Percentiles rank a stretch among this genome's conserved stretches.
phyloP scores from a whole-genome alignment of 2,888 invertebrate species.

The Dryobotodes eremita region DNA sequence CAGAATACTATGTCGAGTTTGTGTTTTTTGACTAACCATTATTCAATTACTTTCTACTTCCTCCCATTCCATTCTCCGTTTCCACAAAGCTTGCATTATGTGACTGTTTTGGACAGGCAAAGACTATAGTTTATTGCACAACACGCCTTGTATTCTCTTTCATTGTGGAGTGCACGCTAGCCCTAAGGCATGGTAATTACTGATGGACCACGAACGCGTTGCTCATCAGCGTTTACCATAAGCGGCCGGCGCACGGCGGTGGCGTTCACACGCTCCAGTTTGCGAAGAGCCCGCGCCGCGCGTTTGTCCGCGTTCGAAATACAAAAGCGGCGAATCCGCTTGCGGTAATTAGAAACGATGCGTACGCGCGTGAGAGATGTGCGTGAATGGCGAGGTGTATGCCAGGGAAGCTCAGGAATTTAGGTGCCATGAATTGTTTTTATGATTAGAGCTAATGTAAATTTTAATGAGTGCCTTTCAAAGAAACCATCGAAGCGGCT shows the following conservation, averaged over 20 bases:
- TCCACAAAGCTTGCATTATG: conserved; percentile 33
- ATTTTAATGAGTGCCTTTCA: conserved; percentile 53
- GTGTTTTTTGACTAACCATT: background rate
- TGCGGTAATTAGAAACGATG: conserved; percentile 66
- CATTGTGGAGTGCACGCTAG: conserved; percentile 48
- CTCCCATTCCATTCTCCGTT: background rate
- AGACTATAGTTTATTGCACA: conserved; percentile 27
- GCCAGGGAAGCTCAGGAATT: conserved; percentile 48
- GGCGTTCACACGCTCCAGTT: conserved; percentile 82
- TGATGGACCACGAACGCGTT: conserved; percentile 66
- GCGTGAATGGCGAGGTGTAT: conserved; percentile 61
- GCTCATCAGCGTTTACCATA: conserved; percentile 76
- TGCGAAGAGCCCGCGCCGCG: conserved; percentile 63
- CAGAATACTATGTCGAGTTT: background rate
- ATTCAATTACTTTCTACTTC: conserved; percentile 29
- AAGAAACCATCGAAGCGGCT: conserved; percentile 24
- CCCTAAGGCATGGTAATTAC: conserved; percentile 72
- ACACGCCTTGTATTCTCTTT: conserved; percentile 44
- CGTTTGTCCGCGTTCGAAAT: conserved; percentile 65
- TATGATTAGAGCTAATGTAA: conserved; percentile 43
- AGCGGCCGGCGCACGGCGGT: conserved; percentile 54
- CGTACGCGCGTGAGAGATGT: conserved; percentile 59
- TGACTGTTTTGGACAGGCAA: conserved; percentile 41
- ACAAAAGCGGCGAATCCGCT: conserved; percentile 68
- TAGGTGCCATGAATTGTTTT: conserved; percentile 51